Base-by-base conservation (phyloP, 2,888 invertebrate species). In the Trachelus iudaicus region DNA sequence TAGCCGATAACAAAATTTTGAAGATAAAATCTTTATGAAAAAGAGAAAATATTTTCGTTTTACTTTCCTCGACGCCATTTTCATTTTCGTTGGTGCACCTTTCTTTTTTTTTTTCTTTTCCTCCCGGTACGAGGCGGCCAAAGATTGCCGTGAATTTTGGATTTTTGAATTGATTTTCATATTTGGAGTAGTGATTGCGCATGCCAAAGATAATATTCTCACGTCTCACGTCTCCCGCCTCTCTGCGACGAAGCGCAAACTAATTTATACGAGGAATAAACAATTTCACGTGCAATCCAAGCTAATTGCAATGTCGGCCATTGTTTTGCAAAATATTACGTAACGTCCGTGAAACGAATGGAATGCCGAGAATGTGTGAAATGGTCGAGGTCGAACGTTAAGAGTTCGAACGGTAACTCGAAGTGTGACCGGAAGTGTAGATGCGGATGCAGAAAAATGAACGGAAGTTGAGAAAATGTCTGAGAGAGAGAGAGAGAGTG, bases 151-250 rank as follows among this genome's bases (percentile, higher is more conserved):
- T 89, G 89, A 88, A 91, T 88, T 90, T 89, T 89, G 74, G 89
- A 89, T 88, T 90, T 89, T 89, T 90, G 90, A 91, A 90, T 89
- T 89, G 89, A 56, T 23, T 86, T 89, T 90, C 86, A 90, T 90
- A 90, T 90, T 91, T 91, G 89, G 89, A 91, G 91, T 91, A 91
- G 91, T 91, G 91, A 89, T 91, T 91, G 91, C 88, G 91, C 91
- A 91, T 91, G 91, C 89, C 87, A 89, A 88, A 84, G 81, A 90
- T 89, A 91, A 91, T 91, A 56, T 56, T 56, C 56, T 56, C 56
- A 56, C 56, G 56, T 91, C 91, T 91, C 91, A 91, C 91, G 88
- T 91, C 91, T 91, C 91, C 91, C 91, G 91, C 89, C 90, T 90
- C 89, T 90, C 89, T 90, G 89, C 89, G 88, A 90, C 85, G 87